Conservation (phyloP, 2,797 vertebrate genomes). For the Glyptemys insculpta region DNA sequence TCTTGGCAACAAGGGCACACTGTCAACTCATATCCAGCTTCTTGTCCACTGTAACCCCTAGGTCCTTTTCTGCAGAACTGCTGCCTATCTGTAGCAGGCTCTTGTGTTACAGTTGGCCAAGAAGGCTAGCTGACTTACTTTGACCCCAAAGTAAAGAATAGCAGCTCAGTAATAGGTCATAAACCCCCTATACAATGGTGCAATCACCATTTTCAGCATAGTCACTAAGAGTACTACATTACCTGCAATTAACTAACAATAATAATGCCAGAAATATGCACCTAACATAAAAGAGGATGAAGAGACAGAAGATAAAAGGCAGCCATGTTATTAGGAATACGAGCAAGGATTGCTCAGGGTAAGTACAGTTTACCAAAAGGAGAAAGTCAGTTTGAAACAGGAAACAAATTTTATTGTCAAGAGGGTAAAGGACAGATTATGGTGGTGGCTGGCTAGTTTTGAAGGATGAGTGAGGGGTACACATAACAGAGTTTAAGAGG, state of each 20-base stretch:
- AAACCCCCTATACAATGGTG: not conserved
- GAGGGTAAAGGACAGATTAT: not conserved
- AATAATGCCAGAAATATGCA: not conserved
- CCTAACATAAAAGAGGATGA: not conserved
- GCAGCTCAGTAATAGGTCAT: not conserved
- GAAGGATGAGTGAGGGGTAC: not conserved
- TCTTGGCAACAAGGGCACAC: too few relatives aligned
- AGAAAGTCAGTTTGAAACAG: not conserved
- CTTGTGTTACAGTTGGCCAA: not conserved
- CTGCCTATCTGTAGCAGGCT: too few relatives aligned
- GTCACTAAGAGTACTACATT: not conserved
- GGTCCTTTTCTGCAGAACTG: too few relatives aligned
- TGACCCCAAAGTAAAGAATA: slow-evolving; percentile 13
- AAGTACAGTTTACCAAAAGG: not conserved
- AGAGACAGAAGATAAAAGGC: not conserved
- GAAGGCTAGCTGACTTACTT: not conserved
- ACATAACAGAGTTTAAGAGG: not conserved
- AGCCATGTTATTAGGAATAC: not conserved
- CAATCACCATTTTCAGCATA: not conserved
- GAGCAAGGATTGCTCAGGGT: not conserved
- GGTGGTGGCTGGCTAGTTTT: not conserved
- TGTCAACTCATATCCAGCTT: too few relatives aligned
- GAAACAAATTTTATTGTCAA: not conserved
- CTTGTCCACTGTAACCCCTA: too few relatives aligned
- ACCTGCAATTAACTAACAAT: not conserved